Evolutionary conservation across 1,140 invertebrate species (phyloP).

Genomic region (Anagrus nilaparvatae): DNA sequence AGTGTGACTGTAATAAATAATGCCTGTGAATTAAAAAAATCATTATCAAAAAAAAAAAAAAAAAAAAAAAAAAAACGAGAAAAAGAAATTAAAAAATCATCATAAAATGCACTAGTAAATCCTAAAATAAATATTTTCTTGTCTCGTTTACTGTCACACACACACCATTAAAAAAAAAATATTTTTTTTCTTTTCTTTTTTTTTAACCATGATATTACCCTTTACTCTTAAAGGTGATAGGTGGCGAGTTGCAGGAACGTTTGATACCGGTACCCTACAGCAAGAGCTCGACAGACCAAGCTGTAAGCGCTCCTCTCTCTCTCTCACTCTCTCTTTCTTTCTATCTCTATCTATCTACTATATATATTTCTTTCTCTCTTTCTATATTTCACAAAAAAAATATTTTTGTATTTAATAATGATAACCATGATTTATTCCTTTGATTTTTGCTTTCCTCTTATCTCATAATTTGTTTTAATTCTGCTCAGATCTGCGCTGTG

Average conservation of each 20-base stretch:
- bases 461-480: constrained; percentile 8
- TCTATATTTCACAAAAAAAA: constrained; percentile 9
- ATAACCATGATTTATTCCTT: constrained; percentile 6
- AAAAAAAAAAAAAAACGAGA: too few species aligned
- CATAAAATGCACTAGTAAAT: not conserved
- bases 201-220: constrained; percentile 53
- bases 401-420: constrained; percentile 9
- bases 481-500: constrained; percentile 13
- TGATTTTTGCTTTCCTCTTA: constrained; percentile 2
- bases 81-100: not conserved
- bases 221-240: constrained; percentile 92
- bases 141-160: constrained; percentile 8
- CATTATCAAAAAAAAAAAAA: too few species aligned
- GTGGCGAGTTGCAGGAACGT: constrained; percentile 97
- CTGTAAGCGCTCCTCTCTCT: constrained; percentile 74
- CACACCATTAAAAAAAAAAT: not conserved
- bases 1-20: too few species aligned
- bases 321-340: constrained; percentile 33
- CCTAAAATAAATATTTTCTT: constrained; percentile 1
- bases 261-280: constrained; percentile 98
- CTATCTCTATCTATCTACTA: constrained; percentile 18
- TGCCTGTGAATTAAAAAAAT: too few species aligned
- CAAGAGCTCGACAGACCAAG: constrained; percentile 98
- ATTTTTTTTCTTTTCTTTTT: constrained; percentile 20
- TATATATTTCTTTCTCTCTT: constrained; percentile 15